These are phyloP conservation scores for Halocynthia aurantium DNA, from an alignment of 23 tunicate genomes.

Conservation along the genomic window DNA sequence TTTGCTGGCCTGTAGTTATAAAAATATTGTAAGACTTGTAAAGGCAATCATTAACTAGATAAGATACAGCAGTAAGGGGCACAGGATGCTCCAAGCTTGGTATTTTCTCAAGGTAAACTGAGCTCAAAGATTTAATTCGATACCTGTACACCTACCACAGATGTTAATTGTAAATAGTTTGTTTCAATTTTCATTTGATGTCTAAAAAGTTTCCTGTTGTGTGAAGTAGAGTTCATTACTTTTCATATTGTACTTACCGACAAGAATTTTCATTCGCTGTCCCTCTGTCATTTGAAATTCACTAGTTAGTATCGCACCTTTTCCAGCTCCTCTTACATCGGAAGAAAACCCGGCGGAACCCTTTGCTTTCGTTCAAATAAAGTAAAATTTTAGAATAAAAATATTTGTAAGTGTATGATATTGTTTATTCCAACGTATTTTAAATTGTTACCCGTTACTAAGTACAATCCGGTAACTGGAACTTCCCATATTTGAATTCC, in stretches of 20 bases:
- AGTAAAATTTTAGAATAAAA: neutral
- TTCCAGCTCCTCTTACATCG: constrained; percentile 31
- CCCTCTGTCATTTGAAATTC: constrained; percentile 64
- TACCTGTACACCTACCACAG: no score
- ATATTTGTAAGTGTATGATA: no score
- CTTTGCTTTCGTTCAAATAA: constrained; percentile 26
- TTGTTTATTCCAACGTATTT: no score
- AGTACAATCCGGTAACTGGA: constrained; percentile 72
- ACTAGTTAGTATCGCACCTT: constrained; percentile 49
- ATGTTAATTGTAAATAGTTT: no score
- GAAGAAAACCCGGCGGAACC: constrained; percentile 46
- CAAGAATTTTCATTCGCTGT: constrained; percentile 47
- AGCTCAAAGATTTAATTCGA: no score
- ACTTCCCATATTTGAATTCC: constrained; percentile 84
- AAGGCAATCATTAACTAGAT: no score
- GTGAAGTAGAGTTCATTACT: no score
- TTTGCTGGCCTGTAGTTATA: constrained; percentile 63
- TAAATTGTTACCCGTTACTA: constrained; percentile 50
- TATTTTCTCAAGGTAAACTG: no score
- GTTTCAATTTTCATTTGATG: no score
- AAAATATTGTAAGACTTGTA: neutral
- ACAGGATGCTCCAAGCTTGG: no score
- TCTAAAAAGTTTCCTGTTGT: no score
- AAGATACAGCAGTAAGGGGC: no score
- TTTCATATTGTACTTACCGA: constrained; percentile 36